Percentiles rank a stretch among this genome's conserved stretches.
Conservation (phyloP, 2,888 invertebrate species). For the Mesochorus sp. region DNA sequence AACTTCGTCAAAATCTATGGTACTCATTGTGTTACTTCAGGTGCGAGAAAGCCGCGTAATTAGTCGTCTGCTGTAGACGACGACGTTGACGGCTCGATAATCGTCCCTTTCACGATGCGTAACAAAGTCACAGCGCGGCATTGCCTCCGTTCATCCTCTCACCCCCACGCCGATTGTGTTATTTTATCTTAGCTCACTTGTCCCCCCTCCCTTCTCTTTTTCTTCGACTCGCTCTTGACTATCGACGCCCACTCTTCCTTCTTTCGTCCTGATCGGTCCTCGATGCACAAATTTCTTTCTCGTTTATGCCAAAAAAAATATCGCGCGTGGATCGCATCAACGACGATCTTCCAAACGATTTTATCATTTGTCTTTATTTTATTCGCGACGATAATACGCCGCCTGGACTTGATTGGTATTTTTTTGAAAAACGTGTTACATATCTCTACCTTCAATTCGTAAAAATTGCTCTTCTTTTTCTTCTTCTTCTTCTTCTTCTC, state of each 20-base stretch:
- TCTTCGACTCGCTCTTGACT: too few relatives aligned
- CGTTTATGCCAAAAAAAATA: neutral
- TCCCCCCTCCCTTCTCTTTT: neutral
- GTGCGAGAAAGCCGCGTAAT: conserved; percentile 46
- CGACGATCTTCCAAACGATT: conserved; percentile 19
- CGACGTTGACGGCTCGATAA: conserved; percentile 50
- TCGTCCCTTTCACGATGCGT: conserved; percentile 50
- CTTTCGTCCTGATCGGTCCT: conserved; percentile 27
- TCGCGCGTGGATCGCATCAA: too few relatives aligned
- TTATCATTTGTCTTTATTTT: conserved; percentile 57
- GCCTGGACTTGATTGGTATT: neutral
- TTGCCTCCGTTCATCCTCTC: conserved; percentile 66
- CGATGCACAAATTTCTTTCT: conserved; percentile 9
- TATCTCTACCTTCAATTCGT: neutral
- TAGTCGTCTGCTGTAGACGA: conserved; percentile 50
- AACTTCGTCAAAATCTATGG: conserved; percentile 85
- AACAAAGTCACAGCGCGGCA: conserved; percentile 65
- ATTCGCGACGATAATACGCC: conserved; percentile 38
- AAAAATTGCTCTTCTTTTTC: neutral
- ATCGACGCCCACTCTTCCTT: too few relatives aligned
- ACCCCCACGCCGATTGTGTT: conserved; percentile 26
- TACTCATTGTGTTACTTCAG: conserved; percentile 80
- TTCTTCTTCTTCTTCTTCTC: neutral
- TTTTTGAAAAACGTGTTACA: neutral
- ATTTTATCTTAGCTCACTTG: neutral